These are phyloP conservation scores for Nowickia ferox DNA, from an alignment of 2,888 invertebrate species.

Conservation along the genomic window DNA sequence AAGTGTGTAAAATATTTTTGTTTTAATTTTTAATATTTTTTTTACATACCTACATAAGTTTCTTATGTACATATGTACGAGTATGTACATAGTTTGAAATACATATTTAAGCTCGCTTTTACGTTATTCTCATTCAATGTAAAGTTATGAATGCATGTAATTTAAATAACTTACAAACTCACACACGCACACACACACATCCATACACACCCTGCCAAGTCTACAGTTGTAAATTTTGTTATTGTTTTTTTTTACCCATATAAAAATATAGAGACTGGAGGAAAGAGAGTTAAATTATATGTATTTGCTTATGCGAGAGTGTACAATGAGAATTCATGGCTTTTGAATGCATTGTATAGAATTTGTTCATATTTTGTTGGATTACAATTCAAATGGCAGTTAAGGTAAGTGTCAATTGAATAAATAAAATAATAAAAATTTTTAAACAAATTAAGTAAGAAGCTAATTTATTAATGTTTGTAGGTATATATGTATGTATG, in stretches of 20 bases:
- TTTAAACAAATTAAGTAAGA: too few species aligned
- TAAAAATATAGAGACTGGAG: constrained; percentile 2
- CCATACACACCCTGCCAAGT: neutral
- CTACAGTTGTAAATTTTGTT: constrained; percentile 6
- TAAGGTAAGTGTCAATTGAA: constrained; percentile 66
- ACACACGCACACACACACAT: neutral
- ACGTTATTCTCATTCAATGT: constrained; percentile 24
- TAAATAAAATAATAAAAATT: too few species aligned
- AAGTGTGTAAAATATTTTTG: neutral
- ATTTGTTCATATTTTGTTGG: constrained; percentile 52
- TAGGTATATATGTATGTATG: too few species aligned
- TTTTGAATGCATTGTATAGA: constrained; percentile 48
- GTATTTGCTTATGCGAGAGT: neutral
- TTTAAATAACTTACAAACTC: neutral
- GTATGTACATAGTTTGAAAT: too few species aligned
- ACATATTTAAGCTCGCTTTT: constrained; percentile 6
- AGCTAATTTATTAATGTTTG: too few species aligned
- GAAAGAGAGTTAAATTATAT: constrained; percentile 10
- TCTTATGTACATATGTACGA: too few species aligned
- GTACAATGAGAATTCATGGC: constrained; percentile 47
- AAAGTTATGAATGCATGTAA: constrained; percentile 9
- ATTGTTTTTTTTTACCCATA: neutral
- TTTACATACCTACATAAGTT: constrained; percentile 12
- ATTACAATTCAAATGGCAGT: constrained; percentile 74
- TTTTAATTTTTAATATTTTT: constrained; percentile 26